A percentile compares a stretch with the other conserved stretches of the same genome.
These are phyloP conservation scores for Semnornis frantzii DNA, from an alignment of 2,113 vertebrate species.

Conservation along the genomic window DNA sequence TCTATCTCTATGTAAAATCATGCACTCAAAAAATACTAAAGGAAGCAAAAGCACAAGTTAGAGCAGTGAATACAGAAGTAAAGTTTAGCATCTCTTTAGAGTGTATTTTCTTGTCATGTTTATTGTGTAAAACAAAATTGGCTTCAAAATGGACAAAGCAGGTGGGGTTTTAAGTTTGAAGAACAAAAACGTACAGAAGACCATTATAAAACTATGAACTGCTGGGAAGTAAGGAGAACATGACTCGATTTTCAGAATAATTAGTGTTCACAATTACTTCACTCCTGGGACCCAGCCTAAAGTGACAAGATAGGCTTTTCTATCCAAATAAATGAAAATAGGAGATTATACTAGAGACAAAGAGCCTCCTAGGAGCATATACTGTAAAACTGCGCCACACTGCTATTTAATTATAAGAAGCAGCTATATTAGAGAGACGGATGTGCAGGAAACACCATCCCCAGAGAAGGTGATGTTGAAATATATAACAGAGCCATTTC, in stretches of 20 bases:
- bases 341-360: constrained; percentile 78
- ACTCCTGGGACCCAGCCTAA: constrained; percentile 71
- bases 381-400: constrained; percentile 68
- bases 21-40: background rate
- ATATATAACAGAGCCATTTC: constrained; percentile 58
- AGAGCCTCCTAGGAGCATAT: constrained; percentile 71
- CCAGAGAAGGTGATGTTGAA: constrained; percentile 50
- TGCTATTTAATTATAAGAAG: constrained; percentile 80
- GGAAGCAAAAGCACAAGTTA: background rate
- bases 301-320: constrained; percentile 76
- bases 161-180: constrained; percentile 11
- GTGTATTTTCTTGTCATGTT: background rate
- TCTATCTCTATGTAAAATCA: background rate
- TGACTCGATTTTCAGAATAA: constrained; percentile 69
- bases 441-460: constrained; percentile 46
- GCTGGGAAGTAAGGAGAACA: constrained; percentile 49
- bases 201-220: constrained; percentile 63
- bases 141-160: background rate
- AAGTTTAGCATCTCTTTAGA: background rate
- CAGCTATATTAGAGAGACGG: constrained; percentile 67
- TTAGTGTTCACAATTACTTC: constrained; percentile 69
- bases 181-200: constrained; percentile 24
- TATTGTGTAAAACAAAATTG: background rate
- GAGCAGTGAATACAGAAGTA: background rate
- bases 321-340: constrained; percentile 76